A percentile compares a stretch with the other conserved stretches of the same genome.
Conservation (phyloP, 2,797 vertebrate species). For the Hafferia zeledoni region DNA sequence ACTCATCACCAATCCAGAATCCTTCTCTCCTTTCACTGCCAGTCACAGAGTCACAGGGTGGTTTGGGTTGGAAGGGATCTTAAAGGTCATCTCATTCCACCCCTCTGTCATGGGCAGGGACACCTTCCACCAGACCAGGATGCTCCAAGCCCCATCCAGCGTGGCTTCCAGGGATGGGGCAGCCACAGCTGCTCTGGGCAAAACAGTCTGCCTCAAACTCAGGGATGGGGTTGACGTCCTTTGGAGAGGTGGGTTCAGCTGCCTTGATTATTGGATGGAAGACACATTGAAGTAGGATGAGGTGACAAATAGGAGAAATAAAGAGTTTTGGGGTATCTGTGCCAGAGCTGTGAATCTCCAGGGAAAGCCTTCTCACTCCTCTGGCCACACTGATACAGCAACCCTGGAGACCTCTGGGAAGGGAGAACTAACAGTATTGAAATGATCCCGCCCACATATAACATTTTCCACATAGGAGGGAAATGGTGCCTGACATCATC, state of each 20-base stretch:
- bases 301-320: fast-evolving
- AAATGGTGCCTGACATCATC: background rate
- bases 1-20: fast-evolving
- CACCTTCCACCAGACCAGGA: background rate
- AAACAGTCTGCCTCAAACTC: background rate
- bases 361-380: background rate
- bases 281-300: background rate
- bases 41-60: fast-evolving
- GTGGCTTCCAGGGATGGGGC: background rate
- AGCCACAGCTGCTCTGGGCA: background rate
- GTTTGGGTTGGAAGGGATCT: background rate
- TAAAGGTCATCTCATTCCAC: background rate
- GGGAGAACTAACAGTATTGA: fast-evolving
- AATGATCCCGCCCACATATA: fast-evolving
- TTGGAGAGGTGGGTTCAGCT: fast-evolving
- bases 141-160: background rate
- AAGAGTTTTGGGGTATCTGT: fast-evolving
- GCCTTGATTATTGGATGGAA: fast-evolving
- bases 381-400: too few species aligned
- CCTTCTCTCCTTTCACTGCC: background rate
- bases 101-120: background rate
- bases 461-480: background rate
- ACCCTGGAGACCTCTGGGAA: fast-evolving
- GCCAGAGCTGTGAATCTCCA: fast-evolving
- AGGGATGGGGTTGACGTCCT: background rate